phyloP scores from a whole-genome alignment of 1,140 invertebrate species.

The Drosophila insularis region DNA sequence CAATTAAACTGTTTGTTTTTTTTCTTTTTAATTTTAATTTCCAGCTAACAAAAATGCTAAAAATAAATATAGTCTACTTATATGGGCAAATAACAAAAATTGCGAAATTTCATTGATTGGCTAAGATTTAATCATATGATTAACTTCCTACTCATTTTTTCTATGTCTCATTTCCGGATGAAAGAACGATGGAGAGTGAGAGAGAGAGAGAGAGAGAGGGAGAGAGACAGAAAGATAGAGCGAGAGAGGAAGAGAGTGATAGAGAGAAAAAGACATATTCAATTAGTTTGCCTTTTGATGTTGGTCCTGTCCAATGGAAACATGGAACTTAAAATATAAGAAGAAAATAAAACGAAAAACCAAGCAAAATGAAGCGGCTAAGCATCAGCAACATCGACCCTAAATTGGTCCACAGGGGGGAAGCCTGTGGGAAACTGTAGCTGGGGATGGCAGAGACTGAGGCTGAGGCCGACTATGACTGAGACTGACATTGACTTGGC shows the following conservation, averaged over 20 bases:
- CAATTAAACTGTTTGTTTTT: background rate
- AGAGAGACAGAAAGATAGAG: background rate
- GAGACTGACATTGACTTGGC: slow-evolving; percentile 6
- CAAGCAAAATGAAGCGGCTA: background rate
- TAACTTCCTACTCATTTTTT: background rate
- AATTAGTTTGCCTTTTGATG: slow-evolving; percentile 1
- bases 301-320: background rate
- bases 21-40: background rate
- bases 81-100: background rate
- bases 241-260: background rate
- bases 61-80: slow-evolving; percentile 7
- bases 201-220: background rate
- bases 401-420: slow-evolving; percentile 2
- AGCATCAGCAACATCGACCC: slow-evolving; percentile 2
- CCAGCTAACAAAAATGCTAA: background rate
- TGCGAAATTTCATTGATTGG: background rate
- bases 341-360: background rate
- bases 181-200: background rate
- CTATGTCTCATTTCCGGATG: slow-evolving; percentile 1
- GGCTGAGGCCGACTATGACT: background rate
- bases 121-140: slow-evolving; percentile 9
- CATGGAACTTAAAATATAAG: background rate
- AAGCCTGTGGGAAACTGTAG: background rate
- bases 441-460: background rate
- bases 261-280: background rate